These are phyloP conservation scores for Paralvinella palmiformis DNA, from an alignment of 1,140 invertebrate species.

Conservation along the genomic window DNA sequence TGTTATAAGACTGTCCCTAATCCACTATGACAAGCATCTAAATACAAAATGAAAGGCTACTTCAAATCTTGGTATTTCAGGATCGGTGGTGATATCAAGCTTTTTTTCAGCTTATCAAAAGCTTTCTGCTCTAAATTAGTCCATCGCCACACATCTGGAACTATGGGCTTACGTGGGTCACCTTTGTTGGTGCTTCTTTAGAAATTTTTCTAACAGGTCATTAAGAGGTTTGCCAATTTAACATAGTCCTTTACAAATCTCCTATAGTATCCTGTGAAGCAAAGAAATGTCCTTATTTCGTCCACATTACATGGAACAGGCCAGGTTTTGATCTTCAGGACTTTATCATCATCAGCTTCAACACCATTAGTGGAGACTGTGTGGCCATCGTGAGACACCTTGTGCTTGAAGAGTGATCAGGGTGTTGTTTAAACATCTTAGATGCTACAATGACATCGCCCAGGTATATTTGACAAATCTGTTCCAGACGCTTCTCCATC, in stretches of 20 bases:
- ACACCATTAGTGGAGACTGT: slow-evolving; percentile 23
- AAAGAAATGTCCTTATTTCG: slow-evolving; percentile 42
- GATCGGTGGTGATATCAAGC: slow-evolving; percentile 8
- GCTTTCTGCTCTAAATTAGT: slow-evolving; percentile 1
- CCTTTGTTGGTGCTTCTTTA: slow-evolving; percentile 6
- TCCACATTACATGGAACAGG: slow-evolving; percentile 36
- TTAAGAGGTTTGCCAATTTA: slow-evolving; percentile 11
- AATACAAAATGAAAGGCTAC: slow-evolving; percentile 43
- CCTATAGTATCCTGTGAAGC: slow-evolving; percentile 47
- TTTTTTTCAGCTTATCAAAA: slow-evolving; percentile 13
- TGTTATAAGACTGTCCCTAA: too few relatives aligned
- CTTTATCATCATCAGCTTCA: too few relatives aligned
- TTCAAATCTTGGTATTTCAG: slow-evolving; percentile 32
- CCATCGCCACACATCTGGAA: slow-evolving; percentile 15
- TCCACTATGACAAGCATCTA: slow-evolving; percentile 49
- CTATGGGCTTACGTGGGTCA: too few relatives aligned
- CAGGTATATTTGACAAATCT: slow-evolving; percentile 16
- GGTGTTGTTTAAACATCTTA: slow-evolving; percentile 21
- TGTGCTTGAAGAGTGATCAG: slow-evolving; percentile 21
- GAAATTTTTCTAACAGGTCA: too few relatives aligned
- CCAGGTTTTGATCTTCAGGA: slow-evolving; percentile 40
- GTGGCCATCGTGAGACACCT: slow-evolving; percentile 18
- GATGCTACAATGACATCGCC: slow-evolving; percentile 11
- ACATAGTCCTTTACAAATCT: slow-evolving; percentile 36
- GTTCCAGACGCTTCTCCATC: slow-evolving; percentile 27